phyloP scores from a whole-genome alignment of 2,113 vertebrate genomes.

The Siniperca chuatsi region DNA sequence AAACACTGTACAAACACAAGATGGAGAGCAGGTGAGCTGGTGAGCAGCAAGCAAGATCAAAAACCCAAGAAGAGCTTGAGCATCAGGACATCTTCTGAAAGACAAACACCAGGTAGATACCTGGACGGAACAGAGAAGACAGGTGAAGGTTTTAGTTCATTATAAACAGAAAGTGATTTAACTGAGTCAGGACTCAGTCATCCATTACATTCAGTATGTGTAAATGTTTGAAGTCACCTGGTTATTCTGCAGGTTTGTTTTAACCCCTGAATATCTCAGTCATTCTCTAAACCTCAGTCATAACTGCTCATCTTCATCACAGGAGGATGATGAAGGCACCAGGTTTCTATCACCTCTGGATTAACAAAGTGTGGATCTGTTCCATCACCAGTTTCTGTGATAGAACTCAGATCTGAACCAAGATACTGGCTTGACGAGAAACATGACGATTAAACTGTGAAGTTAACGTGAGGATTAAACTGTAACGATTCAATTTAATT shows the following conservation, averaged over 20 bases:
- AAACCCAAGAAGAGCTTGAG: background rate
- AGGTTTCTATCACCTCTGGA: too few relatives aligned
- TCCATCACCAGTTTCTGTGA: too few relatives aligned
- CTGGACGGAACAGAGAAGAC: slow-evolving; percentile 73
- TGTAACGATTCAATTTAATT: too few relatives aligned
- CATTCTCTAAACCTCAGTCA: too few relatives aligned
- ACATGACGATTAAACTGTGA: background rate
- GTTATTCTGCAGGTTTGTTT: too few relatives aligned
- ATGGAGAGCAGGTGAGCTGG: background rate
- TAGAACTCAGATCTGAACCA: too few relatives aligned
- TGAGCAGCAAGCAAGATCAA: background rate
- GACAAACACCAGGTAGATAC: slow-evolving; percentile 95
- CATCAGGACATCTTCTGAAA: slow-evolving; percentile 91
- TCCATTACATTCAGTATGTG: background rate
- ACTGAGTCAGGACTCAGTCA: background rate
- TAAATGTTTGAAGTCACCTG: too few relatives aligned
- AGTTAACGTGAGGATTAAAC: too few relatives aligned
- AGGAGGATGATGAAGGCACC: too few relatives aligned
- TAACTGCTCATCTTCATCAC: too few relatives aligned
- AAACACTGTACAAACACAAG: slow-evolving; percentile 2
- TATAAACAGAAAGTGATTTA: background rate
- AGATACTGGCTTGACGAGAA: background rate
- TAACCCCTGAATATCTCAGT: too few relatives aligned
- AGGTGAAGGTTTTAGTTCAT: background rate
- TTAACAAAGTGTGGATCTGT: too few relatives aligned